phyloP scores from a whole-genome alignment of 2,113 vertebrate species.

The Crotalus helleri region DNA sequence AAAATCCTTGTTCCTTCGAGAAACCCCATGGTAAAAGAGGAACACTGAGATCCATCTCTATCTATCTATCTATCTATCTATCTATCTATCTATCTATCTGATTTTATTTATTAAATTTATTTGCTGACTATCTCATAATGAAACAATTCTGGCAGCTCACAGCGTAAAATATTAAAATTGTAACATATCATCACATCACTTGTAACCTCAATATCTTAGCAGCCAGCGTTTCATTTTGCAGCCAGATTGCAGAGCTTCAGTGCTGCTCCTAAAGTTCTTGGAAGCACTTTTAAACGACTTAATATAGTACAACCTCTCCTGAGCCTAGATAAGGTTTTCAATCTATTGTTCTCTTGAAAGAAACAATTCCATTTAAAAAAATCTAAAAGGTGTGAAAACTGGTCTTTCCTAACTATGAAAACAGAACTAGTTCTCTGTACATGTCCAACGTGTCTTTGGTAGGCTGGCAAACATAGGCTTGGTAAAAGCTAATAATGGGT shows the following conservation, averaged over 20 bases:
- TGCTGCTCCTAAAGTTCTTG: neutral
- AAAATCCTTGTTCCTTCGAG: neutral
- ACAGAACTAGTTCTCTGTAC: neutral
- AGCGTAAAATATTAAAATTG: no score
- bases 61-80: no score
- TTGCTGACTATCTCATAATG: no score
- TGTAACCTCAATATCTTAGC: neutral
- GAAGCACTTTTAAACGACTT: neutral
- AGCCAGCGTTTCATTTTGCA: neutral
- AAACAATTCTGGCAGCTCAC: no score
- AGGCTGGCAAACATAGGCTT: neutral
- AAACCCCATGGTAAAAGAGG: neutral
- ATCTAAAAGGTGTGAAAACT: neutral
- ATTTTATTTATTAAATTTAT: no score
- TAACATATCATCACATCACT: neutral
- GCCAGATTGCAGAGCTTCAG: neutral
- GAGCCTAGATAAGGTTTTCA: neutral
- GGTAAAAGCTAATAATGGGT: neutral
- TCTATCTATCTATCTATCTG: no score
- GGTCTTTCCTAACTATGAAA: neutral
- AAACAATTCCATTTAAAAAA: neutral
- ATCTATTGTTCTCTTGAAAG: neutral
- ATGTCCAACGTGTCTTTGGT: neutral
- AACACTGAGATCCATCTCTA: neutral
- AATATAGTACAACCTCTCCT: neutral